Conservation (phyloP, 2,888 invertebrate genomes). For the Trichopria drosophilae region DNA sequence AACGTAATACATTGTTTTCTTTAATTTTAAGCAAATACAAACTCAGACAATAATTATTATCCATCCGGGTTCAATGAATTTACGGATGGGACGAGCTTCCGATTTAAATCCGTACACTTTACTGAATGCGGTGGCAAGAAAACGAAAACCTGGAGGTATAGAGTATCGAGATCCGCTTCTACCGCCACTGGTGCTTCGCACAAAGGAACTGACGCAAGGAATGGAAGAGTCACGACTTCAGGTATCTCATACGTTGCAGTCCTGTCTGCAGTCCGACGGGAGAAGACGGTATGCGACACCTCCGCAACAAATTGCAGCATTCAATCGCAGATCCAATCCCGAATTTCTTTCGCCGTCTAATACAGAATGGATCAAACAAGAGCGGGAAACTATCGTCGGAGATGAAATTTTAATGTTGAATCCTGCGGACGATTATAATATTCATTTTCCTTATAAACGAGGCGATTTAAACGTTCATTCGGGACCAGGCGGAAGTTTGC, state of each 20-base stretch:
- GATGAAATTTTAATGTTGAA: conserved; percentile 75
- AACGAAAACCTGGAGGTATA: conserved; percentile 59
- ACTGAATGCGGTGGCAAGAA: conserved; percentile 82
- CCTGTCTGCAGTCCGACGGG: conserved; percentile 82
- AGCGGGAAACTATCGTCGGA: conserved; percentile 72
- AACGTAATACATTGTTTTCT: conserved; percentile 10
- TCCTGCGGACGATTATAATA: conserved; percentile 74
- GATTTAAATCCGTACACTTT: conserved; percentile 84
- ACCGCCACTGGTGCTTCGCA: conserved; percentile 67
- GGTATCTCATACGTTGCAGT: conserved; percentile 83
- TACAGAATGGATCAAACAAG: conserved; percentile 67
- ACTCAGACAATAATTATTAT: conserved; percentile 88
- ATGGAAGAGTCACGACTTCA: conserved; percentile 83
- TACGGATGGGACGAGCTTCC: conserved; percentile 87
- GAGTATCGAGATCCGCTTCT: conserved; percentile 68
- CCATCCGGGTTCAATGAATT: conserved; percentile 88
- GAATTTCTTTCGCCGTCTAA: conserved; percentile 66
- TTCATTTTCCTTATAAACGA: conserved; percentile 86
- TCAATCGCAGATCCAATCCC: conserved; percentile 78
- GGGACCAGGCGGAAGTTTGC: conserved; percentile 83
- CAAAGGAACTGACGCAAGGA: conserved; percentile 72
- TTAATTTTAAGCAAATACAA: conserved; percentile 66
- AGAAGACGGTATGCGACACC: conserved; percentile 81
- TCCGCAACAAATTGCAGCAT: conserved; percentile 85
- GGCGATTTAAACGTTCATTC: conserved; percentile 86